These are phyloP conservation scores for Thalassophryne amazonica DNA, from an alignment of 2,797 vertebrate genomes.

Conservation along the genomic window DNA sequence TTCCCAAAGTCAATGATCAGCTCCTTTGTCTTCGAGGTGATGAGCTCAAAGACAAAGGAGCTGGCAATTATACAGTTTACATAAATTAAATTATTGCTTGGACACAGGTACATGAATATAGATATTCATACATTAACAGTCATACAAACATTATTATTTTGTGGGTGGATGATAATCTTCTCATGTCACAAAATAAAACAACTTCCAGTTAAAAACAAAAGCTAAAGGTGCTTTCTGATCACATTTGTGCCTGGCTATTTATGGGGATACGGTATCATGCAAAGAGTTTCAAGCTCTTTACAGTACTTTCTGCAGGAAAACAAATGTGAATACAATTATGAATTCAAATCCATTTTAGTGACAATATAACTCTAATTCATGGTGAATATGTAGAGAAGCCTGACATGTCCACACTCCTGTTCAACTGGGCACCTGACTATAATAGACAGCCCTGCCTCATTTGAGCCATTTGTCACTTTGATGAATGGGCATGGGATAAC, in stretches of 20 bases:
- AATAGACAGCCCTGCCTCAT: slow-evolving; percentile 49
- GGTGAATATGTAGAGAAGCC: slow-evolving; percentile 17
- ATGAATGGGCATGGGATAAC: slow-evolving; percentile 45
- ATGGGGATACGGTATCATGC: no score
- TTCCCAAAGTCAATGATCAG: no score
- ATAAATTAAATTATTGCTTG: not conserved
- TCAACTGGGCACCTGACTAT: slow-evolving; percentile 15
- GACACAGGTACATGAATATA: not conserved
- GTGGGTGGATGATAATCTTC: no score
- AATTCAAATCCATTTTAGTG: not conserved
- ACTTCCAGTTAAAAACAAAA: no score
- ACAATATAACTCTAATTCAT: slow-evolving; percentile 38
- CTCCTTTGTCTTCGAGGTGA: no score
- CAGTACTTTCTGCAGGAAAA: not conserved
- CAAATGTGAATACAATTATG: not conserved
- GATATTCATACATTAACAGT: not conserved
- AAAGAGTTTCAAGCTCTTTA: not conserved
- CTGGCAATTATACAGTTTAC: not conserved
- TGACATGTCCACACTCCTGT: slow-evolving; percentile 16
- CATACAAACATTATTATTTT: not conserved
- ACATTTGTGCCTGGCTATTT: no score
- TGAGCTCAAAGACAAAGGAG: no score
- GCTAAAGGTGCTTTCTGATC: no score
- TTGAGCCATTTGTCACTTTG: slow-evolving; percentile 51
- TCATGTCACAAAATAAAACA: no score